Conservation (phyloP, 1,140 invertebrate genomes). For the Cecropterus lyciades region DNA sequence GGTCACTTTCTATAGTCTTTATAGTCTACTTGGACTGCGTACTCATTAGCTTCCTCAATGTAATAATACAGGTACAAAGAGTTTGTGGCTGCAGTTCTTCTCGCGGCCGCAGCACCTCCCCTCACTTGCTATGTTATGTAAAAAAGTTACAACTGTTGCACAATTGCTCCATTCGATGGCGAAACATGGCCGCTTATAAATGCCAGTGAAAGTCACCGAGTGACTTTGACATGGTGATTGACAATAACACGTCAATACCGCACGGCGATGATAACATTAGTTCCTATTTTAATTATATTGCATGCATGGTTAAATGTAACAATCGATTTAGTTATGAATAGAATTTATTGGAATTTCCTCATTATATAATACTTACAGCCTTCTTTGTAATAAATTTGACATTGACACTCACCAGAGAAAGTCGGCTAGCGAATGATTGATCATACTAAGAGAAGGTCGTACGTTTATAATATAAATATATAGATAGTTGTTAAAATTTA, state of each 20-base stretch:
- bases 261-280: conserved; percentile 20
- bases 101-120: conserved; percentile 23
- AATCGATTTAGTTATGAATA: too few species aligned
- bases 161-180: conserved; percentile 78
- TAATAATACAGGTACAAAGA: too few species aligned
- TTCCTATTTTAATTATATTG: too few species aligned
- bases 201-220: conserved; percentile 79
- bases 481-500: background rate
- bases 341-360: too few species aligned
- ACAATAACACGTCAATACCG: conserved; percentile 47
- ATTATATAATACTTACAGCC: too few species aligned
- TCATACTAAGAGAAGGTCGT: conserved; percentile 21
- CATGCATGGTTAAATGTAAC: too few species aligned
- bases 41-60: too few species aligned
- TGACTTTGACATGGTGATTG: conserved; percentile 74
- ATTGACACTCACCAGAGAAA: conserved; percentile 64
- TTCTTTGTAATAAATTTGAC: background rate
- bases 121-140: conserved; percentile 71
- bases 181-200: conserved; percentile 77
- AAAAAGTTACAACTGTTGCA: conserved; percentile 80
- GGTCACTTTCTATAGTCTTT: too few species aligned
- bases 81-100: conserved; percentile 33
- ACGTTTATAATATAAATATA: background rate
- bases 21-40: too few species aligned
- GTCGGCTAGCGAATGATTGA: conserved; percentile 59